Base-by-base conservation (phyloP, 2,797 vertebrate species). In the Pyrocephalus nanus region DNA sequence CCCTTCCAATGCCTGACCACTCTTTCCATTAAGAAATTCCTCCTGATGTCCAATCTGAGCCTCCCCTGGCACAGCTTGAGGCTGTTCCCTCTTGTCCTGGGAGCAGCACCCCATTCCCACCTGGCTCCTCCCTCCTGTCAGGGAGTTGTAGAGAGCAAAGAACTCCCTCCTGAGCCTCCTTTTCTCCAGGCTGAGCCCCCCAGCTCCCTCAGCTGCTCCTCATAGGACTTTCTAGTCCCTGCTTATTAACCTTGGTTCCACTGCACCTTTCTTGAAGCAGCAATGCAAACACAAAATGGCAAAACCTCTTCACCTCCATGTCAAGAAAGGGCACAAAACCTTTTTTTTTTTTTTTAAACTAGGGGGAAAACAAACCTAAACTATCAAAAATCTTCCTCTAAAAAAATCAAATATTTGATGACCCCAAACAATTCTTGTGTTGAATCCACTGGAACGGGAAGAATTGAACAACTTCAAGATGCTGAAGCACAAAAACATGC, bases 21-120 rank as follows among this genome's bases (percentile, higher is more conserved):
- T 12, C 8, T 32, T 60, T 40, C 40, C 66, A 42, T 10, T 11
- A 5, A 0, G 45, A 60, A 78, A 72, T 48, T 60, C 60, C 26
- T 48, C 0, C 60, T 66, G 58, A 0, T 60, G n/a, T 7, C 40
- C 40, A 60, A 0, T 4, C 66, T 54, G 40, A 7, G 0, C 58
- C 40, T 47, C 0, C 34, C 15, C 34, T 17, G 20, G n/a, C 45
- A 2, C 58, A 42, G 15, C 1, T 14, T 42, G 11, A 15, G 51
- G 53, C 34, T 0, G 0, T 36, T 12, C 3, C 3, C 26, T 42
- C 53, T 36, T 0, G 6, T 51, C 65, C 65, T n/a, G 43, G 17
- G 22, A 71, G 38, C 29, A 83, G 3, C 51, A 17, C 16, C 38
- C 0, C 0, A 40, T 0, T 8, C 21, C 32, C 30, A 30, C 17